Percentiles rank a stretch among this genome's conserved stretches.
These are phyloP conservation scores for Tetramorium parvispinum DNA, from an alignment of 1,140 invertebrate species.

Conservation along the genomic window DNA sequence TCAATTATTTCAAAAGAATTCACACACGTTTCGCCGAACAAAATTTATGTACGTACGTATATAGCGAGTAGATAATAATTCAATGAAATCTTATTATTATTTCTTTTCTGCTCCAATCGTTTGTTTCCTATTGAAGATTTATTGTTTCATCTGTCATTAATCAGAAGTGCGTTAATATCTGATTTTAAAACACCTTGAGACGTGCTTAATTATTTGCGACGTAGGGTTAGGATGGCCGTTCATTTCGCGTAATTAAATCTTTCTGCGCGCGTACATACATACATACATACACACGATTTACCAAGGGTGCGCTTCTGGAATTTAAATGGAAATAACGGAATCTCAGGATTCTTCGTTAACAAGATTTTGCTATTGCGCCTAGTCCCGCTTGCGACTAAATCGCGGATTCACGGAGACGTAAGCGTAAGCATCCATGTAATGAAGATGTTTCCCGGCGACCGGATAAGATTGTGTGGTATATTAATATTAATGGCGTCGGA, in stretches of 20 bases:
- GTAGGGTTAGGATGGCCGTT: not conserved
- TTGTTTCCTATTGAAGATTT: not conserved
- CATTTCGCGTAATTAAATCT: slow-evolving; percentile 57
- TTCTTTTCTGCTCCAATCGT: not conserved
- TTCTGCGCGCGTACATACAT: not conserved
- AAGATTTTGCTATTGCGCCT: slow-evolving; percentile 55
- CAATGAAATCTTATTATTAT: not conserved
- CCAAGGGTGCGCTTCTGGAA: slow-evolving; percentile 45
- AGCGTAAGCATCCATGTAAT: slow-evolving; percentile 40
- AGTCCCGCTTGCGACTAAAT: slow-evolving; percentile 44
- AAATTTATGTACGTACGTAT: not conserved
- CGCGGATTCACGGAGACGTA: slow-evolving; percentile 11
- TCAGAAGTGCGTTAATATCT: slow-evolving; percentile 7
- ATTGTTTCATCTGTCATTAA: slow-evolving; percentile 31
- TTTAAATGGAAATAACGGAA: slow-evolving; percentile 64
- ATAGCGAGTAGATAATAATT: not conserved
- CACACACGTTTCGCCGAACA: not conserved
- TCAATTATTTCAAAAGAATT: not conserved
- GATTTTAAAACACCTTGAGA: slow-evolving; percentile 34
- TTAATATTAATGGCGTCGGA: slow-evolving; percentile 66
- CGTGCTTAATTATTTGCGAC: slow-evolving; percentile 49
- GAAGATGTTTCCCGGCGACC: slow-evolving; percentile 60
- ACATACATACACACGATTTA: too few species aligned
- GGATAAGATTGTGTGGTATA: slow-evolving; percentile 51
- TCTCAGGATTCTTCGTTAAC: slow-evolving; percentile 61